Base-by-base conservation (phyloP, 2,113 vertebrate genomes). In the Proteles cristata region DNA sequence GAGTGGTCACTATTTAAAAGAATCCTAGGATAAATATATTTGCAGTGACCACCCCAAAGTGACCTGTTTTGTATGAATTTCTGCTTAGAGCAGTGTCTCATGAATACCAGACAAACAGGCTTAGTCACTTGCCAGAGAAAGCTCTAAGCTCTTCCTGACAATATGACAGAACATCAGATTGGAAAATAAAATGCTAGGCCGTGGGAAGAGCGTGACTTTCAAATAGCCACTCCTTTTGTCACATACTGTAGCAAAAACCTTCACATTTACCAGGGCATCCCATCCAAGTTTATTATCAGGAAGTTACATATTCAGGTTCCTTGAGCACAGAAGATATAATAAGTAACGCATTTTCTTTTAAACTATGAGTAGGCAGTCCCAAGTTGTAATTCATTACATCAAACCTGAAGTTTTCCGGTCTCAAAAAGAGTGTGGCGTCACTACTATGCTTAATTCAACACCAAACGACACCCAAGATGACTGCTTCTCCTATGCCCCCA, bases 61-160 rank as follows among this genome's bases (percentile, higher is more conserved):
- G 58, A 92, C 28, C 45, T 61, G 26, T 61, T 81, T 84, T 74
- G 58, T 68, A 93, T 58, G 74, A 39, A 86, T 95, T 97, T 96
- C 68, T 93, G 50, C 66, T 90, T 43, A 84, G 87, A 94, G 90
- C 39, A 77, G 31, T 66, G 0, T n/a, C 33, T 69, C 90, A 66
- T 74, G 87, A 82, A 94, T 92, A 95, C 94, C n/a, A 11, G 79
- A 97, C 74, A 69, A 97, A 97, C 31, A 89, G 95, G 55, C 90
- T 97, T 90, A 96, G 93, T 77, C 77, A 88, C 90, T 91, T 81
- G 73, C 45, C 92, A 96, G 68, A 90, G 66, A 66, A 84, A 88
- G 55, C 58, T 48, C 82, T 55, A 83, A 97, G 68, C n/a, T 74
- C 77, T 96, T 90, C 80, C 88, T 66, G 63, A 94, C 53, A 95